Conservation (phyloP, 1,140 invertebrate genomes). For the Bombus pascuorum region DNA sequence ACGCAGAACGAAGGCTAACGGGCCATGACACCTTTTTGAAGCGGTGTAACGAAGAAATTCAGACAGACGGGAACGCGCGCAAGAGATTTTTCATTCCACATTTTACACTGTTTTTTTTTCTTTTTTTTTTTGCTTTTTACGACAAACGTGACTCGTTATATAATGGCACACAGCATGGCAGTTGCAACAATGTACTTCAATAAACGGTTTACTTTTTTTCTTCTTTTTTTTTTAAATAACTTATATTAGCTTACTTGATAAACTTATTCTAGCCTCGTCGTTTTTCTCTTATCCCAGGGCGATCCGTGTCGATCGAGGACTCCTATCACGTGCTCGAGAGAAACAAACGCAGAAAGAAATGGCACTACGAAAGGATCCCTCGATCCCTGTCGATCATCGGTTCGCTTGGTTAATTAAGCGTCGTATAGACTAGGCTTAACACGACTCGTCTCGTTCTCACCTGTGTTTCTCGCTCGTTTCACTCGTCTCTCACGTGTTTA, state of each 20-base stretch:
- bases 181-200: constrained; percentile 82
- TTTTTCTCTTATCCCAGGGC: neutral
- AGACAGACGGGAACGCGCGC: constrained; percentile 58
- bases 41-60: constrained; percentile 43
- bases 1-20: constrained; percentile 28
- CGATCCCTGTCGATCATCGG: constrained; percentile 45
- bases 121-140: constrained; percentile 64
- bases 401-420: constrained; percentile 51
- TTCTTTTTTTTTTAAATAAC: constrained; percentile 68
- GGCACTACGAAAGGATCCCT: neutral
- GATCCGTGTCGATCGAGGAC: constrained; percentile 5
- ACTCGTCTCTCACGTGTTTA: neutral
- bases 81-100: constrained; percentile 42
- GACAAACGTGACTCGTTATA: constrained; percentile 78
- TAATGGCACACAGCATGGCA: constrained; percentile 83
- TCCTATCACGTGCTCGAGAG: neutral
- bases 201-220: constrained; percentile 70
- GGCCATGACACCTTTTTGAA: constrained; percentile 31
- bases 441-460: constrained; percentile 33
- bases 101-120: constrained; percentile 36
- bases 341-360: constrained; percentile 27
- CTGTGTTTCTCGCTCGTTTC: constrained; percentile 17
- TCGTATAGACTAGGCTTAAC: constrained; percentile 58
- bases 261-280: constrained; percentile 60
- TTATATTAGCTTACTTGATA: constrained; percentile 66